phyloP scores from a whole-genome alignment of 2,888 invertebrate genomes.

The Dicyrtomina minuta region DNA sequence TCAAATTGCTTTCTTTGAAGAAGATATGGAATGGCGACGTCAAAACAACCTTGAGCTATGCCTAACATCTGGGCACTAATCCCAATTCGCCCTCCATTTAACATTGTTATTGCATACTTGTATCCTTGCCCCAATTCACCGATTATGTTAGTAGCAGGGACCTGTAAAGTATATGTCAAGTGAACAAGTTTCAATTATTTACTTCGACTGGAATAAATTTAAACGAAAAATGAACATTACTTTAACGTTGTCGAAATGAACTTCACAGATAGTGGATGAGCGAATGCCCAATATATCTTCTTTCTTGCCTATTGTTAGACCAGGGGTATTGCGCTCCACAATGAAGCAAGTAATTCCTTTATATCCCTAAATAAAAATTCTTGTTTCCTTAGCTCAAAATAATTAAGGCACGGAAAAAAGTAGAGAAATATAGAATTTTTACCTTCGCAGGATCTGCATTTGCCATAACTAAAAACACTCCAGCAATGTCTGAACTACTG shows the following conservation, averaged over 20 bases:
- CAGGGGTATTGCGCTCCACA: conserved; percentile 84
- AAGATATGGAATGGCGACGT: conserved; percentile 92
- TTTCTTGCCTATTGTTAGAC: conserved; percentile 81
- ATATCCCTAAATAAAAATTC: too few species aligned
- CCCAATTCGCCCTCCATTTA: conserved; percentile 85
- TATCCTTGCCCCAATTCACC: conserved; percentile 91
- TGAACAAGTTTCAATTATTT: too few species aligned
- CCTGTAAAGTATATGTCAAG: conserved; percentile 55
- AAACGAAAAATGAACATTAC: conserved; percentile 56
- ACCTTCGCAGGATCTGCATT: conserved; percentile 85
- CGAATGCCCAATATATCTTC: conserved; percentile 91
- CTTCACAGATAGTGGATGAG: conserved; percentile 91
- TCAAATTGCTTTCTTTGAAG: conserved; percentile 94
- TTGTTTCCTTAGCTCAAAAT: too few species aligned
- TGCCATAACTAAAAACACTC: conserved; percentile 90
- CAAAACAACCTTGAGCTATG: conserved; percentile 89
- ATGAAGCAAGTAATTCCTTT: conserved; percentile 95
- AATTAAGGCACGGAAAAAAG: too few species aligned
- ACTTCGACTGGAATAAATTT: too few species aligned
- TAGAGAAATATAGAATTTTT: too few species aligned
- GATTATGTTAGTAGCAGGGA: conserved; percentile 78
- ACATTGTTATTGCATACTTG: conserved; percentile 90
- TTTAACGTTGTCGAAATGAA: conserved; percentile 90
- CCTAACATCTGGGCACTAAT: conserved; percentile 93
- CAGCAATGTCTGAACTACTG: conserved; percentile 90